Evolutionary conservation across 2,797 vertebrate genomes (phyloP), one percentile per base, ranked within the genome.

Genomic region (Gorsachius magnificus): DNA sequence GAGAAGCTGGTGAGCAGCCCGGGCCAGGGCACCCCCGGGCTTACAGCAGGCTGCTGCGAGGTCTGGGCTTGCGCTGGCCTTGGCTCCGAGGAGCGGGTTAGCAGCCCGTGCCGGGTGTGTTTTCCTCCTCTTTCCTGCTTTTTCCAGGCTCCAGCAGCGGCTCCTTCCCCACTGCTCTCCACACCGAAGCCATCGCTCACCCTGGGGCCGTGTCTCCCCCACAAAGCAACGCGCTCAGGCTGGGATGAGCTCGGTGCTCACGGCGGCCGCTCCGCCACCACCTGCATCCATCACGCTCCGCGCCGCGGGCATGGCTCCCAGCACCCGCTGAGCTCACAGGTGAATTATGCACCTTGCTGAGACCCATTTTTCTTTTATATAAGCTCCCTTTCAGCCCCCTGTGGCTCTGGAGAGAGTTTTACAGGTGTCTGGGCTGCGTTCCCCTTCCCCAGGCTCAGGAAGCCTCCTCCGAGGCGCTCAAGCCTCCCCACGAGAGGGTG

Each of bases 141-240:
- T 79, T 63, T 29, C 57, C 76, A 36, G n/a, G 82, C 46, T 35
- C 75, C 31, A 58, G 82, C 48, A 45, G 54, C 6, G 1, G 35
- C 61, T 69, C 31, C 21, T 3, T 7, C 26, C 48, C 29, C 6
- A 7, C 51, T 11, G 46, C 26, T 36, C 54, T 50, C 48, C 61
- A 31, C 38, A 54, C 33, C 33, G 56, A n/a, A 75, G 14, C 22
- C 69, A 50, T 63, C 76, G 2, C 70, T 75, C 56, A 21, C 41
- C 41, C 82, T 1, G 1, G 1, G 9, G 41, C 41, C 6, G 1
- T 6, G 22, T 20, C 11, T 74, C 19, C 56, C 50, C 36, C 1
- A 2, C 56, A 22, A 21, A 45, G 16, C 57, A 26, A n/a, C 1
- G 11, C 1, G 10, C 14, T n/a, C 36, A 16, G 63, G 70, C 71